phyloP scores from a whole-genome alignment of 1,140 invertebrate species.

The Popillia japonica region DNA sequence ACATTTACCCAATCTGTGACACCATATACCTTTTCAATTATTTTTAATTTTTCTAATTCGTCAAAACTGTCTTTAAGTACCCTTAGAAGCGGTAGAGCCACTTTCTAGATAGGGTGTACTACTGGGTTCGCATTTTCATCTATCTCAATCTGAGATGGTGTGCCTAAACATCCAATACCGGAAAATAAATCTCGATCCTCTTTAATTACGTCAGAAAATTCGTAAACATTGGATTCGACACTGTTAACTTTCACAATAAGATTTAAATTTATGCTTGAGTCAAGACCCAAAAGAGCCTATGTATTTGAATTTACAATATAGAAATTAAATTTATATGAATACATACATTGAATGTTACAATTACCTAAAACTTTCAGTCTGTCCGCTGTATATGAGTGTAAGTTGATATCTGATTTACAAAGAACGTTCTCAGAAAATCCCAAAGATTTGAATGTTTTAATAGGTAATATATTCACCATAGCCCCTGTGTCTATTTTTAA shows the following conservation, averaged over 20 bases:
- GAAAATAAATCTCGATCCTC: too few species aligned
- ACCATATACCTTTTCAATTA: constrained; percentile 45
- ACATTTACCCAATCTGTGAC: constrained; percentile 63
- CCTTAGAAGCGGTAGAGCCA: constrained; percentile 37
- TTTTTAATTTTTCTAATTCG: constrained; percentile 25
- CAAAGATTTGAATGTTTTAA: background rate
- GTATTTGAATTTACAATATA: constrained; percentile 29
- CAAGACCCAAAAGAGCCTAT: constrained; percentile 23
- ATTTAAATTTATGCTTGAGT: constrained; percentile 37
- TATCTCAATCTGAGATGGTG: too few species aligned
- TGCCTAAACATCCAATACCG: too few species aligned
- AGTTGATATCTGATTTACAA: background rate
- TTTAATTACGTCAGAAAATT: too few species aligned
- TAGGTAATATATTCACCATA: background rate
- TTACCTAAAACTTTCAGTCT: background rate
- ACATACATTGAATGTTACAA: background rate
- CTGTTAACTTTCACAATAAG: constrained; percentile 37
- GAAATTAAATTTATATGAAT: constrained; percentile 40
- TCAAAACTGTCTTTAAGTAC: constrained; percentile 27
- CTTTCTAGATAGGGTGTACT: constrained; percentile 30
- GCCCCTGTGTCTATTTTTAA: background rate
- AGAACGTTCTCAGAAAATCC: background rate
- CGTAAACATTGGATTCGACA: too few species aligned
- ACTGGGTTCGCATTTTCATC: constrained; percentile 21
- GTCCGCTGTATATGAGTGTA: background rate